These are phyloP conservation scores for Cariama cristata DNA, from an alignment of 2,113 vertebrate genomes.

Conservation along the genomic window DNA sequence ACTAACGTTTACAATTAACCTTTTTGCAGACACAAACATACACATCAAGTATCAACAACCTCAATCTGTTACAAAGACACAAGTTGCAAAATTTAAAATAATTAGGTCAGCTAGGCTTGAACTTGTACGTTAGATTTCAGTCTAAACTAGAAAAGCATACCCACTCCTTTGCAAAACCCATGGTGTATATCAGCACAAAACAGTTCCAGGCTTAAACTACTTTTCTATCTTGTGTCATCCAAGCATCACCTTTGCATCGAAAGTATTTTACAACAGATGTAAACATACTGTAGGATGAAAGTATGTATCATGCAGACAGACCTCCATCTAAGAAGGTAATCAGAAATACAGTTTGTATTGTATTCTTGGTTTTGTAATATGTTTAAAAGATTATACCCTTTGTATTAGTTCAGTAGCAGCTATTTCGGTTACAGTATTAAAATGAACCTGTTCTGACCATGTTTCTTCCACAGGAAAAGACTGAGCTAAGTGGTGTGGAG, in stretches of 20 bases:
- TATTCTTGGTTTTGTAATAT: neutral
- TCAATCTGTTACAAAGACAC: neutral
- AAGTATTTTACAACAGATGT: neutral
- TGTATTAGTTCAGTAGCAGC: neutral
- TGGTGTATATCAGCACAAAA: neutral
- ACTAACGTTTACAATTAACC: neutral
- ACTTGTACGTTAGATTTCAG: neutral
- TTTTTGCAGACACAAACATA: neutral
- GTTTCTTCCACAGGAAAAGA: neutral
- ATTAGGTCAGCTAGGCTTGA: neutral
- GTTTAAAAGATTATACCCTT: neutral
- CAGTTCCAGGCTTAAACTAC: neutral
- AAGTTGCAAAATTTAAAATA: neutral
- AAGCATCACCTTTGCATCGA: neutral
- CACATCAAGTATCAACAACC: neutral
- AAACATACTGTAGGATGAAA: neutral
- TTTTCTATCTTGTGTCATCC: neutral
- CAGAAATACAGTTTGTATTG: neutral
- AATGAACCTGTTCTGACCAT: neutral
- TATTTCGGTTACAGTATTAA: neutral
- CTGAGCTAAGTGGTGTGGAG: neutral
- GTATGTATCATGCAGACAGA: fast-evolving
- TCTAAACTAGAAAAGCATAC: neutral
- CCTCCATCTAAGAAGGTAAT: neutral
- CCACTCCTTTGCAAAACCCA: neutral